Evolutionary conservation across 2,797 vertebrate species (phyloP), one percentile per base, ranked within the genome.

Genomic region (Sebastes melanostomus): DNA sequence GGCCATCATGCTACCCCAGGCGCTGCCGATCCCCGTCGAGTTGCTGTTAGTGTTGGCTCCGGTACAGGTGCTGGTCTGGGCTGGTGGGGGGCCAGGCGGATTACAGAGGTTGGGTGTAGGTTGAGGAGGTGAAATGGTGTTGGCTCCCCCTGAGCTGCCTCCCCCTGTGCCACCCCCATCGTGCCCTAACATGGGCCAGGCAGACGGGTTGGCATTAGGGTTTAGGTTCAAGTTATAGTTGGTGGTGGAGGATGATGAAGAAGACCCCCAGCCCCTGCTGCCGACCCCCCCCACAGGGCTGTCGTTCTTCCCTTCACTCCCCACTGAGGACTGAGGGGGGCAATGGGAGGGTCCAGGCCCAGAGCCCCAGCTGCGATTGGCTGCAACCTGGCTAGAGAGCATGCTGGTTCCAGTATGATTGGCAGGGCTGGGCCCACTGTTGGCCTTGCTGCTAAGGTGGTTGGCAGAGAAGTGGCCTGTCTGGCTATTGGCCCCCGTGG

Each of bases 221-320:
- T 97, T 98, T 96, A 99, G 96, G 96, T 99, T 97, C 97, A 98
- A 97, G 97, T 98, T 96, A 97, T 96, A 97, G 96, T 97, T 97
- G 94, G 96, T 95, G 93, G 96, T 95, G 94, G 97, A 95, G 95
- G 97, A 95, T 94, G 86, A 95, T 89, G 96, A 96, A 94, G 97
- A 96, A 95, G 96, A 97, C 95, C 97, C 96, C 95, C 97, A 97
- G 88, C 95, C 93, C 88, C 96, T 96, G 92, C 93, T 97, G 95
- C 87, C 94, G 86, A 90, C 92, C 86, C 94, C 97, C 93, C 95
- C 97, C 84, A 92, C 96, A 95, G 94, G 96, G 96, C 96, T 92
- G 86, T 96, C 96, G 95, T 93, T 95, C 93, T 97, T 97, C 93
- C 96, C 92, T 95, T 98, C 95, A 85, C 86, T 91, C 73, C 91